phyloP scores from a whole-genome alignment of 1,140 invertebrate species.

The Calephelis virginiensis region DNA sequence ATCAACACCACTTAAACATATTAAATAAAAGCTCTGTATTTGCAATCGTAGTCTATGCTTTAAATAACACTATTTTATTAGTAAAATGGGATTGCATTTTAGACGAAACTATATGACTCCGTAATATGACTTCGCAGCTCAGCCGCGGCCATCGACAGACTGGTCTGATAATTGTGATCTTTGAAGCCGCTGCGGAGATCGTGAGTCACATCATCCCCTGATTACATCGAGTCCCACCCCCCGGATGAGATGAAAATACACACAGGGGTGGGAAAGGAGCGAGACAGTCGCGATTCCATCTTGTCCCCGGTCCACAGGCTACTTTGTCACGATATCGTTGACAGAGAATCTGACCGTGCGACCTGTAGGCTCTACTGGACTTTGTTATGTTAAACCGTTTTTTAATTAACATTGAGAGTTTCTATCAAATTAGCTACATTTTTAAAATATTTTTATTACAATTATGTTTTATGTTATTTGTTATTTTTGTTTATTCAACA shows the following conservation, averaged over 20 bases:
- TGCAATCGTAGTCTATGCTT: neutral
- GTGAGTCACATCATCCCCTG: constrained; percentile 78
- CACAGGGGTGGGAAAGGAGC: constrained; percentile 33
- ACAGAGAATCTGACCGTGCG: constrained; percentile 45
- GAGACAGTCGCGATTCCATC: constrained; percentile 60
- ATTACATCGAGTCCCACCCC: constrained; percentile 75
- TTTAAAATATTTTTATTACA: neutral
- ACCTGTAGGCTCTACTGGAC: constrained; percentile 26
- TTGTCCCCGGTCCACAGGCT: constrained; percentile 75
- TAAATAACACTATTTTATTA: constrained; percentile 1
- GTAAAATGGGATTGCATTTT: neutral
- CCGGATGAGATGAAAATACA: constrained; percentile 50
- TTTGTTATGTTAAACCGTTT: constrained; percentile 20
- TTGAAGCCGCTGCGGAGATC: constrained; percentile 75
- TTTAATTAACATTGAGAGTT: neutral
- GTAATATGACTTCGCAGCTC: constrained; percentile 62
- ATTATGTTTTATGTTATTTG: neutral
- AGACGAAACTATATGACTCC: constrained; percentile 50
- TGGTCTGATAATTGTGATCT: constrained; percentile 77
- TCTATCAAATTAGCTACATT: neutral
- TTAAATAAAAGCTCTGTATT: constrained; percentile 1
- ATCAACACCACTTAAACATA: constrained; percentile 26
- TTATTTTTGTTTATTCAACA: neutral
- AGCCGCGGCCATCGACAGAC: constrained; percentile 73
- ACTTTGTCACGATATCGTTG: constrained; percentile 70